These are phyloP conservation scores for Steinernema carpocapsae DNA, from an alignment of 2,888 invertebrate genomes.

Conservation along the genomic window DNA sequence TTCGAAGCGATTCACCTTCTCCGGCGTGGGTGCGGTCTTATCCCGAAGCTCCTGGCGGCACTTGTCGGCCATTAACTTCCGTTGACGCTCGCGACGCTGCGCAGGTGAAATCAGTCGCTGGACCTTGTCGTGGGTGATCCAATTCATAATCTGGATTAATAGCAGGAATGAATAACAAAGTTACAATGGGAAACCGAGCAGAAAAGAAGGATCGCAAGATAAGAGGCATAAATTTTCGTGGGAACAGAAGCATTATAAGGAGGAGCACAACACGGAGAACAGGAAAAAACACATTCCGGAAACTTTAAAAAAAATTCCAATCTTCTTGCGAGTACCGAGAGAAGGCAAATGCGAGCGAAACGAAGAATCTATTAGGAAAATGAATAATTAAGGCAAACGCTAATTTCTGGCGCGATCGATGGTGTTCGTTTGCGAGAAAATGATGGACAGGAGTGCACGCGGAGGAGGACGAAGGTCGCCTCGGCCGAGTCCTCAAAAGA, in stretches of 20 bases:
- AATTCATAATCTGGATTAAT: background rate
- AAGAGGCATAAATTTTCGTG: too few species aligned
- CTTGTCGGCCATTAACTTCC: background rate
- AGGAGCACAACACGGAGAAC: background rate
- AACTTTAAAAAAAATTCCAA: background rate
- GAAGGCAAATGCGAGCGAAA: background rate
- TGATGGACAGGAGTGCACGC: background rate
- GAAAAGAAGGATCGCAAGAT: too few species aligned
- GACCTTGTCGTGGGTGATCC: conserved; percentile 9
- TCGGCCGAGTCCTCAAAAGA: background rate
- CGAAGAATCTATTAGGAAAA: background rate
- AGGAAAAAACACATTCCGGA: background rate
- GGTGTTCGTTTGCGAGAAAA: background rate
- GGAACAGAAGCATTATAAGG: background rate
- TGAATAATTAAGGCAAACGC: conserved; percentile 15
- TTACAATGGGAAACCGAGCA: too few species aligned
- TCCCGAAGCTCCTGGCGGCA: background rate
- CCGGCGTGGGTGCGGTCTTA: background rate
- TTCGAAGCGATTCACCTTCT: background rate
- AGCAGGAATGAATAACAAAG: background rate
- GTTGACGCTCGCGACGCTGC: background rate
- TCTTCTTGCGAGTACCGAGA: background rate
- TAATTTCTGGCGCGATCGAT: conserved; percentile 20
- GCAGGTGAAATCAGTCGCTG: background rate
- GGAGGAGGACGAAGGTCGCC: conserved; percentile 19